Evolutionary conservation across 2,888 invertebrate species (phyloP).

Genomic region (Actias luna): DNA sequence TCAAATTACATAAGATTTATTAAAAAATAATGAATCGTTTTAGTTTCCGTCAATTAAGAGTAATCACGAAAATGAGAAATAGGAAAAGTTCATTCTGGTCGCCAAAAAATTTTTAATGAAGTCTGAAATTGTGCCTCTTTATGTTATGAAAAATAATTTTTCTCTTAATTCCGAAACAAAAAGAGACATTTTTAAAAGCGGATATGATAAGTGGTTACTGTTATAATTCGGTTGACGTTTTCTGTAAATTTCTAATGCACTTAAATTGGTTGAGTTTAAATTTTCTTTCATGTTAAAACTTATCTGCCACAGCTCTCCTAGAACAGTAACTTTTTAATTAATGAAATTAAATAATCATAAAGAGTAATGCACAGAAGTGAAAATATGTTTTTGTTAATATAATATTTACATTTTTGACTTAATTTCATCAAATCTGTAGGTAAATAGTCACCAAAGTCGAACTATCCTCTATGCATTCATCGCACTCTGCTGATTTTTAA

Average conservation of each 20-base stretch:
- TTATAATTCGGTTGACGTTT: constrained; percentile 26
- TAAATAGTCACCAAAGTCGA: not conserved
- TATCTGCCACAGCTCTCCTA: not conserved
- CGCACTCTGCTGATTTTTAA: not conserved
- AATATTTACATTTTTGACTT: too few species aligned
- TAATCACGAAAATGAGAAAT: constrained; percentile 74
- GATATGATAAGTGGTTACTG: not conserved
- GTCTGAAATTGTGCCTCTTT: constrained; percentile 54
- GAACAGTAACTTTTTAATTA: not conserved
- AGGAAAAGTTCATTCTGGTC: constrained; percentile 66
- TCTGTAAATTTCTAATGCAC: not conserved
- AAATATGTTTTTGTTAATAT: too few species aligned
- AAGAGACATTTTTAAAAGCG: constrained; percentile 28
- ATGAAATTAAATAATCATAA: not conserved
- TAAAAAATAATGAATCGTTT: constrained; percentile 22
- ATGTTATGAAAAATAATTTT: constrained; percentile 55
- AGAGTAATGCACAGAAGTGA: not conserved
- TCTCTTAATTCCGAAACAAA: constrained; percentile 44
- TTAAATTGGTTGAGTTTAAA: not conserved
- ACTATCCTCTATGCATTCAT: not conserved
- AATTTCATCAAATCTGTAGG: not conserved
- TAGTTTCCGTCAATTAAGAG: constrained; percentile 56
- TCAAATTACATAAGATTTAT: constrained; percentile 6
- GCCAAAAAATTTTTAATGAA: constrained; percentile 65
- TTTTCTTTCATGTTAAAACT: not conserved